Evolutionary conservation across 2,797 vertebrate genomes (phyloP).

Genomic region (Molossus alvarezi): DNA sequence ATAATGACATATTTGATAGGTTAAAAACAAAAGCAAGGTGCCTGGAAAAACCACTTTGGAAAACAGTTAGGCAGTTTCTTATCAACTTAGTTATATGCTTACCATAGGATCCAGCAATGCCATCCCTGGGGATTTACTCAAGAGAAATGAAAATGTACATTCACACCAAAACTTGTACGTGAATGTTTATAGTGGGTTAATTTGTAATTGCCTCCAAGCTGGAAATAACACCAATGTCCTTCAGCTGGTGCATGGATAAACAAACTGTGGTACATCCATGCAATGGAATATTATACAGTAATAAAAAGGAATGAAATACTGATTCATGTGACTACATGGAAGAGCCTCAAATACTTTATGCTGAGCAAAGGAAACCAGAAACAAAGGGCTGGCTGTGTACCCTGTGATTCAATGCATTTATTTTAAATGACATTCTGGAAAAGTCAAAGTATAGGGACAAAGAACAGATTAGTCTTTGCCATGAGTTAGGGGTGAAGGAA

Average conservation of each 20-base stretch:
- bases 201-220: background rate
- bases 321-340: background rate
- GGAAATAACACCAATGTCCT: background rate
- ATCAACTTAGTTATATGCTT: background rate
- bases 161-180: background rate
- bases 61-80: conserved; percentile 28
- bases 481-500: background rate
- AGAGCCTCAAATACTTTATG: background rate
- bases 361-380: background rate
- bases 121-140: background rate
- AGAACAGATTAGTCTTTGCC: background rate
- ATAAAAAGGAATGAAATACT: background rate
- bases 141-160: conserved; percentile 48
- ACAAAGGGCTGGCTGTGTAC: background rate
- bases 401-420: background rate
- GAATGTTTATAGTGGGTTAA: conserved; percentile 15
- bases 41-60: background rate
- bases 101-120: background rate
- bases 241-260: background rate
- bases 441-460: background rate
- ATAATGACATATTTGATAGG: background rate
- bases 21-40: conserved; percentile 2
- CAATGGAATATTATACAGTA: conserved; percentile 49
- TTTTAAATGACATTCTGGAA: background rate
- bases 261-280: background rate